phyloP scores from a whole-genome alignment of 1,140 invertebrate genomes.

The Anastrepha obliqua region DNA sequence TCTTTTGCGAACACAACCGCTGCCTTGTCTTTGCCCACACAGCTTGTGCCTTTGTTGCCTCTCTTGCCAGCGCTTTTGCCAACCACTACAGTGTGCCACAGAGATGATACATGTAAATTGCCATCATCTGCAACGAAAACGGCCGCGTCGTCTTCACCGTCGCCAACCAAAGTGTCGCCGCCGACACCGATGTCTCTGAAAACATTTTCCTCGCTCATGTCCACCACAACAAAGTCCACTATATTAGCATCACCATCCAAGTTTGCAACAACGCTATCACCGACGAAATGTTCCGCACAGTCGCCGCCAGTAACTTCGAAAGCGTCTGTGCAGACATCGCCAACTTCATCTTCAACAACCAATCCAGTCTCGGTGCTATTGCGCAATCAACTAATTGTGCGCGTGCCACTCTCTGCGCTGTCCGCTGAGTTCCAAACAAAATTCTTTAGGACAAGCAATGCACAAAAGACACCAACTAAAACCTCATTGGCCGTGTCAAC shows the following conservation, averaged over 20 bases:
- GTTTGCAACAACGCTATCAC: neutral
- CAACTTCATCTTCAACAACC: neutral
- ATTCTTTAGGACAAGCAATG: neutral
- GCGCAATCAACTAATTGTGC: slow-evolving; percentile 44
- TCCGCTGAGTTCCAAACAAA: slow-evolving; percentile 53
- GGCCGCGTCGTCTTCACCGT: too few species aligned
- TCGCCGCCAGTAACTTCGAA: neutral
- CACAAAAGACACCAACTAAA: slow-evolving; percentile 7
- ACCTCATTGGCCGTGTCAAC: neutral
- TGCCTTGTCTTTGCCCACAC: neutral
- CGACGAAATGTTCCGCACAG: neutral
- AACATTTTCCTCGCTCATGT: slow-evolving; percentile 33
- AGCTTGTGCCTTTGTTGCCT: neutral
- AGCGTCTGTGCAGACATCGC: neutral
- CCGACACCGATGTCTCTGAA: neutral
- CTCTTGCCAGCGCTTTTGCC: neutral
- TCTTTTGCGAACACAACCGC: neutral
- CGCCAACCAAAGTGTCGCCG: slow-evolving; percentile 5
- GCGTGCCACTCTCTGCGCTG: slow-evolving; percentile 51
- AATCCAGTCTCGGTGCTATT: slow-evolving; percentile 29
- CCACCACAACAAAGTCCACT: neutral
- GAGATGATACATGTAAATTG: neutral
- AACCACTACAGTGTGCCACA: neutral
- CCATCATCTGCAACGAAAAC: neutral
- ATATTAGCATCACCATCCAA: neutral